These are phyloP conservation scores for Eupristina koningsbergeri DNA, from an alignment of 1,140 invertebrate species.

Conservation along the genomic window DNA sequence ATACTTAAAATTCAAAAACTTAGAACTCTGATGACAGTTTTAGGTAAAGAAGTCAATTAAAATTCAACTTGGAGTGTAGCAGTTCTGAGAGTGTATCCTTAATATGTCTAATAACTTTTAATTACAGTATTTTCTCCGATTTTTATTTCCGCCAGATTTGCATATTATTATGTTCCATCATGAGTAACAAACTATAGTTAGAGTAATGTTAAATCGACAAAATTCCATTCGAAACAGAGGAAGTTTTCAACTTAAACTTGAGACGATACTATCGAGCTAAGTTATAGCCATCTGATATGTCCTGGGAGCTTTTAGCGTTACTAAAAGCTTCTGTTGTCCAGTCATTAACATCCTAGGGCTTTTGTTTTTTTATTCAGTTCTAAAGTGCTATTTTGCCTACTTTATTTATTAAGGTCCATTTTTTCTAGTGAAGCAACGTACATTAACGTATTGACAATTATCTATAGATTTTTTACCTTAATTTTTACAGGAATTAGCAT, in stretches of 20 bases:
- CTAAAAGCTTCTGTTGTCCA: background rate
- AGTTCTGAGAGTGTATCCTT: constrained; percentile 55
- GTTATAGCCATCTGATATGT: constrained; percentile 4
- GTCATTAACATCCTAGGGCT: background rate
- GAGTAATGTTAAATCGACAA: background rate
- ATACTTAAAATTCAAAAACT: constrained; percentile 52
- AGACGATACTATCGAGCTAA: constrained; percentile 36
- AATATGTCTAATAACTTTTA: constrained; percentile 61
- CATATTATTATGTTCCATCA: constrained; percentile 52
- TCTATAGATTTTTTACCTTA: background rate
- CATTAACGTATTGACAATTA: background rate
- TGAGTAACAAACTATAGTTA: background rate
- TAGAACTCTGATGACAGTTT: constrained; percentile 38
- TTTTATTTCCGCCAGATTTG: constrained; percentile 54
- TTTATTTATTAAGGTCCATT: background rate
- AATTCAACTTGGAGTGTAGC: constrained; percentile 15
- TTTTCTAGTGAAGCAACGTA: background rate
- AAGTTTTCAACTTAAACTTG: constrained; percentile 8
- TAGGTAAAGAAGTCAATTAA: constrained; percentile 55
- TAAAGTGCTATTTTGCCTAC: background rate
- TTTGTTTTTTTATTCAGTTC: background rate
- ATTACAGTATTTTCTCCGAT: constrained; percentile 55
- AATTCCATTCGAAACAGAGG: background rate
- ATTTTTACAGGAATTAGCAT: background rate
- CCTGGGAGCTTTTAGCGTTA: background rate